Evolutionary conservation across 30 jellyfish, hydroid and myxozoan species (phyloP).

Genomic region (Rhopilema esculentum): DNA sequence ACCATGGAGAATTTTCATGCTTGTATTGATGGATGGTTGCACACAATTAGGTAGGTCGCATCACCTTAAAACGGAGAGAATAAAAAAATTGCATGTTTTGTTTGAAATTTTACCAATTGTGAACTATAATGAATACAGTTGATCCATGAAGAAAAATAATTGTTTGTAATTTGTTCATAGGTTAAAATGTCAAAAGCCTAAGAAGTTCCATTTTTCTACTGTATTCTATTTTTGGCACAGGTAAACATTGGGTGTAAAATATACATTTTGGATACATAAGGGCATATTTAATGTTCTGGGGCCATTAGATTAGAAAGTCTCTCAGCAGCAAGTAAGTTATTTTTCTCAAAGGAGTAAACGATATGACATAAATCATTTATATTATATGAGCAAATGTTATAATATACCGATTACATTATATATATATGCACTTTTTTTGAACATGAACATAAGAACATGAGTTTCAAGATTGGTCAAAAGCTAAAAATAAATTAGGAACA

Average conservation of each 20-base stretch:
- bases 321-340: neutral
- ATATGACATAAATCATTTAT: neutral
- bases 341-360: neutral
- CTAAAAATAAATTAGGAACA: neutral
- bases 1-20: slow-evolving; percentile 11
- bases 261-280: neutral
- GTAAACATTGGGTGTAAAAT: neutral
- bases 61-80: neutral
- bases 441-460: neutral
- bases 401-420: neutral
- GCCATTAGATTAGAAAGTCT: neutral
- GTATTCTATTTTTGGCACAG: neutral
- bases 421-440: neutral
- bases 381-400: neutral
- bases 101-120: neutral
- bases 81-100: neutral
- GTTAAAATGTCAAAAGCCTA: neutral
- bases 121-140: neutral
- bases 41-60: neutral
- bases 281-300: neutral
- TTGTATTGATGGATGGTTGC: neutral
- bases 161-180: neutral
- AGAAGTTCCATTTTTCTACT: neutral
- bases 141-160: neutral
- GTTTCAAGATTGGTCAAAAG: neutral